Conservation (phyloP, 2,797 vertebrate species). For the Tangara arthus region DNA sequence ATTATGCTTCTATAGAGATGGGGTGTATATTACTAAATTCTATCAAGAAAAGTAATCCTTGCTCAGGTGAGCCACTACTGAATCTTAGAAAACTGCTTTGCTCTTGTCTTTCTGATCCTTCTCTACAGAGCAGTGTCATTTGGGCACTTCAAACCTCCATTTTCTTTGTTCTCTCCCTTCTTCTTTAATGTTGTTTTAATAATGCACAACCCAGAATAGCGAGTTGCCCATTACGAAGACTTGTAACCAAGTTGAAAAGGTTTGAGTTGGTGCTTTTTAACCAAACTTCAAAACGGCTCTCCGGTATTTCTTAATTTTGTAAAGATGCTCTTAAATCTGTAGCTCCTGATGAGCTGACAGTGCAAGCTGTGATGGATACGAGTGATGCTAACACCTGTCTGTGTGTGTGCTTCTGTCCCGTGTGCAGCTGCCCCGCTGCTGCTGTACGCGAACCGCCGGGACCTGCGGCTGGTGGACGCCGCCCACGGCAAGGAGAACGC, state of each 20-base stretch:
- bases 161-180: constrained; percentile 20
- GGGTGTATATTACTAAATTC: neutral
- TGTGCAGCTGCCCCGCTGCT: constrained; percentile 85
- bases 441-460: constrained; percentile 93
- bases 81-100: neutral
- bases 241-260: neutral
- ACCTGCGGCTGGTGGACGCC: constrained; percentile 90
- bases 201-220: neutral
- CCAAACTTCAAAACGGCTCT: neutral
- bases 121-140: neutral
- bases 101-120: neutral
- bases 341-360: neutral
- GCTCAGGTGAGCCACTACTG: neutral
- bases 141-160: neutral
- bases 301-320: neutral
- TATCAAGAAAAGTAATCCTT: neutral
- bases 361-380: rapidly evolving
- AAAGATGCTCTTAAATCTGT: neutral
- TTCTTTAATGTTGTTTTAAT: constrained; percentile 45
- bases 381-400: neutral
- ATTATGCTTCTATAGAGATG: neutral
- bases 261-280: neutral
- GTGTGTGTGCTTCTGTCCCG: neutral
- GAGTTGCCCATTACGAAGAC: neutral
- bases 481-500: constrained; percentile 86